Evolutionary conservation across 2,888 invertebrate species (phyloP).

Genomic region (Drosophila aldrichi): DNA sequence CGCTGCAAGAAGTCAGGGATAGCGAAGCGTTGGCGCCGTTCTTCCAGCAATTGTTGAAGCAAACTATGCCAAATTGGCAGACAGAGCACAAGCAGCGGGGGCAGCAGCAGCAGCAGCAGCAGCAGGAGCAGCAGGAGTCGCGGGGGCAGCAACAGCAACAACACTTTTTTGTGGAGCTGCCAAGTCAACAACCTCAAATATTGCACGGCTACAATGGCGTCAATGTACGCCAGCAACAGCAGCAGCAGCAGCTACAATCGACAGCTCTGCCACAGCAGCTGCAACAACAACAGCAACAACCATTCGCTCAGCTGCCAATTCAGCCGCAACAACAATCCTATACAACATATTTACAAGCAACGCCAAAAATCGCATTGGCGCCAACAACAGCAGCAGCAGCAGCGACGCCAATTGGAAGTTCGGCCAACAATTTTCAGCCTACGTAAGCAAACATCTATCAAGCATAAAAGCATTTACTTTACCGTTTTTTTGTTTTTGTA

Average conservation of each 20-base stretch:
- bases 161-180: constrained; percentile 64
- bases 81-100: constrained; percentile 19
- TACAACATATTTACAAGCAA: constrained; percentile 39
- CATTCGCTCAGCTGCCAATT: constrained; percentile 21
- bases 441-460: constrained; percentile 59
- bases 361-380: constrained; percentile 51
- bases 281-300: constrained; percentile 28
- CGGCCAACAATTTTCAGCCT: constrained; percentile 35
- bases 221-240: constrained; percentile 57
- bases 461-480: constrained; percentile 45
- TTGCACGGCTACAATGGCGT: constrained; percentile 74
- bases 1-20: constrained; percentile 55
- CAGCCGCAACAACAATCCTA: constrained; percentile 30
- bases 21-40: constrained; percentile 62
- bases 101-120: constrained; percentile 20
- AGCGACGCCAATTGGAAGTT: constrained; percentile 32
- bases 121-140: constrained; percentile 7
- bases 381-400: constrained; percentile 21
- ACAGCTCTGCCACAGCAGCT: constrained; percentile 24
- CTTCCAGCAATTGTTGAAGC: constrained; percentile 63
- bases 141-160: constrained; percentile 26
- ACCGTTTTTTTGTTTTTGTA: neutral
- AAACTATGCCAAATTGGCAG: constrained; percentile 70
- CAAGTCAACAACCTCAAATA: constrained; percentile 76
- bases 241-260: constrained; percentile 19